These are phyloP conservation scores for Catocala sponsa DNA, from an alignment of 2,888 invertebrate genomes.

Conservation along the genomic window DNA sequence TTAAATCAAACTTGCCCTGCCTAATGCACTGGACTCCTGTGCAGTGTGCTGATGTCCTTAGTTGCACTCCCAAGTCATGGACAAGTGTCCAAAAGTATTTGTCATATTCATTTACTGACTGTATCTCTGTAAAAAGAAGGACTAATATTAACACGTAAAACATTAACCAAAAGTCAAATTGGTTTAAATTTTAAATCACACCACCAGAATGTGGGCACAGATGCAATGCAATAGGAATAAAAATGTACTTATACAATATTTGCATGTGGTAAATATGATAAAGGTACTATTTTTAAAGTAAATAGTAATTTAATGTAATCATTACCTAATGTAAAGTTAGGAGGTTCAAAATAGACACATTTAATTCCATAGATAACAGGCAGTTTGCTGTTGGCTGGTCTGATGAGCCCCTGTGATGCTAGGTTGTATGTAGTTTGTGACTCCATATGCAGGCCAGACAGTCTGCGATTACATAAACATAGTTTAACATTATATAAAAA, in stretches of 20 bases:
- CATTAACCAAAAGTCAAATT: too few relatives aligned
- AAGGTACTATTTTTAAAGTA: too few relatives aligned
- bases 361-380: conserved; percentile 96
- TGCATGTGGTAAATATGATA: too few relatives aligned
- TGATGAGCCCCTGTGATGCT: conserved; percentile 93
- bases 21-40: conserved; percentile 93
- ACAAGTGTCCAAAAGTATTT: conserved; percentile 92
- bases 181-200: too few relatives aligned
- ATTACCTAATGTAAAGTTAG: conserved; percentile 94
- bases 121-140: conserved; percentile 91
- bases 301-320: too few relatives aligned
- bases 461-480: conserved; percentile 72
- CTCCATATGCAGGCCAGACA: conserved; percentile 93
- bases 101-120: conserved; percentile 95
- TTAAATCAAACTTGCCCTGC: conserved; percentile 93
- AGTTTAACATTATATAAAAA: too few relatives aligned
- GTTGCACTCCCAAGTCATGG: conserved; percentile 93
- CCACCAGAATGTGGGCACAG: too few relatives aligned
- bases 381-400: conserved; percentile 91
- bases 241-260: too few relatives aligned
- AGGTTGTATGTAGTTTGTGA: conserved; percentile 97
- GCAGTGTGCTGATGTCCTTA: conserved; percentile 94
- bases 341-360: conserved; percentile 93
- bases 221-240: too few relatives aligned
- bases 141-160: too few relatives aligned